A percentile compares a stretch with the other conserved stretches of the same genome.
phyloP scores from a whole-genome alignment of 2,888 invertebrate genomes.

The Meiosimyza platycephala region DNA sequence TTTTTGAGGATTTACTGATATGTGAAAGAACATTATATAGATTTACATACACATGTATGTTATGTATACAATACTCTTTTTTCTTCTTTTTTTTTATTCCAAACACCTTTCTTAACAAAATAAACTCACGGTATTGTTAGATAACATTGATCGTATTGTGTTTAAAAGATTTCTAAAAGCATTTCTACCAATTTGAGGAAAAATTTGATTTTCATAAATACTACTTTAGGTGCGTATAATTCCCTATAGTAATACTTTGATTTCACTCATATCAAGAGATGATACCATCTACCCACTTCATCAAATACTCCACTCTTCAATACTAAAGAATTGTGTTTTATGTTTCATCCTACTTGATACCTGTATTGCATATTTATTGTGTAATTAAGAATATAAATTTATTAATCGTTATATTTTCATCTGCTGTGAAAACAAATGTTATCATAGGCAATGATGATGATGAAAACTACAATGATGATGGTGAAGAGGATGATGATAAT shows the following conservation, averaged over 20 bases:
- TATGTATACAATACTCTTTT: slow-evolving; percentile 36
- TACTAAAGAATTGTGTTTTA: slow-evolving; percentile 4
- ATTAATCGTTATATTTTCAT: slow-evolving; percentile 41
- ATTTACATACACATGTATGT: slow-evolving; percentile 22
- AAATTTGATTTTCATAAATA: slow-evolving; percentile 22
- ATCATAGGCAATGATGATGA: slow-evolving; percentile 58
- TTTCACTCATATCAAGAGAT: slow-evolving; percentile 14
- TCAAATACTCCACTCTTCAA: slow-evolving; percentile 14
- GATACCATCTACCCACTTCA: slow-evolving; percentile 6
- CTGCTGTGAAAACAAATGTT: slow-evolving; percentile 38
- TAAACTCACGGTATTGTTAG: slow-evolving; percentile 35
- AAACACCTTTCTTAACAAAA: slow-evolving; percentile 37
- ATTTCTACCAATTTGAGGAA: slow-evolving; percentile 37
- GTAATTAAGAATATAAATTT: slow-evolving; percentile 29
- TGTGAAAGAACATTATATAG: slow-evolving; percentile 6
- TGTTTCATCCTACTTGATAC: slow-evolving; percentile 48
- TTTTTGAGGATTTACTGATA: slow-evolving; percentile 25
- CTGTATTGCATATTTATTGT: slow-evolving; percentile 44
- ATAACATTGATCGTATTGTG: slow-evolving; percentile 39
- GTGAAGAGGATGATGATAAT: slow-evolving; percentile 63
- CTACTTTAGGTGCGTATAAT: slow-evolving; percentile 41
- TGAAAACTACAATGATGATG: slow-evolving; percentile 49
- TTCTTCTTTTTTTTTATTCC: slow-evolving; percentile 7
- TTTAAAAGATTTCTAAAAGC: slow-evolving; percentile 41
- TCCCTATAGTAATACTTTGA: slow-evolving; percentile 4